Base-by-base conservation (phyloP, 1,140 invertebrate species). In the Polyergus mexicanus region DNA sequence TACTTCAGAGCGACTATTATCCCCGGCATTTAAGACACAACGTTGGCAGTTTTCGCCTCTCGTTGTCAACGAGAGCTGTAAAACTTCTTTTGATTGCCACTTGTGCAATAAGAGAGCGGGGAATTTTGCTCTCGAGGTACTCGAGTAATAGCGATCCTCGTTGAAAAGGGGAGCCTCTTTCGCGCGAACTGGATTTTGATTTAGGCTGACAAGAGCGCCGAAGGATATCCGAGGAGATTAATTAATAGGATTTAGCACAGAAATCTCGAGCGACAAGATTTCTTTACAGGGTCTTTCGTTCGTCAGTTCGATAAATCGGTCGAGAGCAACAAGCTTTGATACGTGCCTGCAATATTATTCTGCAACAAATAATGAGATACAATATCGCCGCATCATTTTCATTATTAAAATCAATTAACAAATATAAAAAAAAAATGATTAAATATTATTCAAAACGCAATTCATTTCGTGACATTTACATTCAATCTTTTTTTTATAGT, bases 241-340 rank as follows among this genome's bases (percentile, higher is more conserved):
- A 84, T 77, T 84, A 84, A 77, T 41, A 54, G 22, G 32, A 38
- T 76, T 77, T 77, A 56, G 77, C 35, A 84, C 47, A 47, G 60
- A 77, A 84, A 84, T 84, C 72, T 66, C 72, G 10, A 77, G 71
- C 41, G 72, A 84, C 58, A 38, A 65, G 60, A 13, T 77, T 65
- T 35, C 44, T 77, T 84, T 11, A 41, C 22, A 62, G 13, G 35
- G 22, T 35, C 35, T 66, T 44, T 60, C 35, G 11, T 74, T 84
- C 10, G n/a, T 38, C n/a, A 72, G 16, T 84, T 28, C 68, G 58
- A 51, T 84, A 51, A 38, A 25, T 54, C 19, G 58, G 3, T 10
- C 13, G 32, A 41, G n/a, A 77, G 81, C 81, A 84, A 84, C 81
- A 84, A 84, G 81, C 77, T 84, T 56, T 66, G 32, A 75, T 75